Conservation (phyloP, 1,140 invertebrate genomes). For the Agraylea sexmaculata region DNA sequence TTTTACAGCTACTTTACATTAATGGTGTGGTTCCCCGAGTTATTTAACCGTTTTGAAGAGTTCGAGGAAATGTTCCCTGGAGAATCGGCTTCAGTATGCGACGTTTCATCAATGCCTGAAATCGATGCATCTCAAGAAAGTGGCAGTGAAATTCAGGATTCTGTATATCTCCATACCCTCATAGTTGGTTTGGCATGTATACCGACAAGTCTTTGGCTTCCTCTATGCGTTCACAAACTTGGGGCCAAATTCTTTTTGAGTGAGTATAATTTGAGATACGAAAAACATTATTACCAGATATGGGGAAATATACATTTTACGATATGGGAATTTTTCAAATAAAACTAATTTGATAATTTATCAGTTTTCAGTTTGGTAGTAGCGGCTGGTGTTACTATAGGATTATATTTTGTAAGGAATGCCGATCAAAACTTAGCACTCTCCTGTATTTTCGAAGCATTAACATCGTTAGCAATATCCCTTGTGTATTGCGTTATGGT, state of each 20-base stretch:
- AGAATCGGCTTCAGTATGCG: constrained; percentile 53
- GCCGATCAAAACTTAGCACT: constrained; percentile 57
- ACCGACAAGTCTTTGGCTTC: constrained; percentile 58
- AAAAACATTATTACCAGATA: no score
- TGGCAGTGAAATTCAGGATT: constrained; percentile 43
- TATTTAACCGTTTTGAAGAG: constrained; percentile 63
- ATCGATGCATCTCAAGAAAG: constrained; percentile 31
- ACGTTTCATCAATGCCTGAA: constrained; percentile 52
- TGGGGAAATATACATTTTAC: not conserved
- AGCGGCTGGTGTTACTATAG: constrained; percentile 59
- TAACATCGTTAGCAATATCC: constrained; percentile 62
- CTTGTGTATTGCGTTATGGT: constrained; percentile 63
- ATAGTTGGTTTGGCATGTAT: constrained; percentile 63
- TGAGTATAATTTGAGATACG: constrained; percentile 40
- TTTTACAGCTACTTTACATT: constrained; percentile 61
- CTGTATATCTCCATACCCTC: constrained; percentile 58
- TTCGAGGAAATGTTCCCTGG: constrained; percentile 51
- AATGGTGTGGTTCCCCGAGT: constrained; percentile 75
- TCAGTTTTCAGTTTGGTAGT: constrained; percentile 59
- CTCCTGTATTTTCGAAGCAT: constrained; percentile 62
- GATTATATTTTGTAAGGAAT: constrained; percentile 62
- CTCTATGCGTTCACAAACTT: constrained; percentile 56
- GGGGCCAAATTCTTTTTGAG: constrained; percentile 64
- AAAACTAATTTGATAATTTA: constrained; percentile 23
- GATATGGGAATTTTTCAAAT: not conserved